Conservation (phyloP, 2,888 invertebrate species). For the Timandra comae region DNA sequence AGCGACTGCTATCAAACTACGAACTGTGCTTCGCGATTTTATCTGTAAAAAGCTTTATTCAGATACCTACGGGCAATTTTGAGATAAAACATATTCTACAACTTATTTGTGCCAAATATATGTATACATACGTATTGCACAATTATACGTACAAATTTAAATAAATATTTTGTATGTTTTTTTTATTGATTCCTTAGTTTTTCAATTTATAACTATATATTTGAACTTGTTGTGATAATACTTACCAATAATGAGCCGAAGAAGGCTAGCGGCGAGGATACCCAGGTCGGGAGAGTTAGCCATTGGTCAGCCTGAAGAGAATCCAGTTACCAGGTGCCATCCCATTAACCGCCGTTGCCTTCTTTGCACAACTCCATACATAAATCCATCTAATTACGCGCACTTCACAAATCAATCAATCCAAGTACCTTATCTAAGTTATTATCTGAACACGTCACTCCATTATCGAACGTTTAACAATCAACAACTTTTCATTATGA, state of each 20-base stretch:
- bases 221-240: conserved; percentile 27
- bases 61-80: no score
- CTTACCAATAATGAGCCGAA: conserved; percentile 80
- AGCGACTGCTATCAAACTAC: no score
- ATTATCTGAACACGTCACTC: conserved; percentile 10
- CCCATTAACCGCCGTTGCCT: conserved; percentile 38
- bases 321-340: conserved; percentile 52
- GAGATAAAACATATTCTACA: no score
- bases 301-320: conserved; percentile 65
- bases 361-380: conserved; percentile 22
- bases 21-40: no score
- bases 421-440: neutral
- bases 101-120: no score
- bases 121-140: no score
- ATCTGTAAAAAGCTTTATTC: no score
- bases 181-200: no score
- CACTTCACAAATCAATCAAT: conserved; percentile 8
- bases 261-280: conserved; percentile 77
- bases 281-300: conserved; percentile 78
- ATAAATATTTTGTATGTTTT: no score
- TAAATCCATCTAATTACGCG: conserved; percentile 11
- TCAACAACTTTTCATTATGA: conserved; percentile 20
- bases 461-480: conserved; percentile 9
- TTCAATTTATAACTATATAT: no score
- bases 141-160: no score